Base-by-base conservation (phyloP, 2,797 vertebrate genomes). In the Sebastes diaconus region DNA sequence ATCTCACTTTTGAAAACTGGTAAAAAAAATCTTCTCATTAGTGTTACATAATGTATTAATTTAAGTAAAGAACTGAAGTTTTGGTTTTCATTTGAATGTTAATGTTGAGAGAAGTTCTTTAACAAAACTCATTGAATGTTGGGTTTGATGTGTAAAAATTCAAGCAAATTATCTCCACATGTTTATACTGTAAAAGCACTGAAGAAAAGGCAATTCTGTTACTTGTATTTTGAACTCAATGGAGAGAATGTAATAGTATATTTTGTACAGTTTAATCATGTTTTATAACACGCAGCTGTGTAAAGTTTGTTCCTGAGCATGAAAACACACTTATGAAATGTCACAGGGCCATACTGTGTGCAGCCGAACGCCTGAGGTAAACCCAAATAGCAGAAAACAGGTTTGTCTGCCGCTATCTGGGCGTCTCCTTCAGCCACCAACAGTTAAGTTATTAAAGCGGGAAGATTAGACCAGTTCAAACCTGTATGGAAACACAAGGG, bases 401-500 rank as follows among this genome's bases (percentile, higher is more conserved):
- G 92, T 94, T 91, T 79, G 63, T 85, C 88, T 11, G 39, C 78
- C 32, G 27, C 27, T 68, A 24, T 70, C 50, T 73, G 82, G 89
- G 88, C n/a, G 74, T 90, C 32, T 60, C 65, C 72, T 24, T 8
- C 50, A 22, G 39, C 61, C 50, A 54, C 36, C 16, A n/a, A 64
- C n/a, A 65, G 59, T 2, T 20, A 73, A 68, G 46, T 22, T 68
- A 58, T 76, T 79, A 14, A 27, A 84, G 82, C 29, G 76, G 78
- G 84, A 93, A 88, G 54, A 76, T 64, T 6, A 29, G 65, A 81
- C 87, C 22, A 80, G 92, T 90, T 90, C 66, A 80, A 90, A 93
- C 87, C 34, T 87, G 85, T 42, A 77, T 1, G 57, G 16, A 80
- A 36, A 34, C 57, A 68, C 16, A 57, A 22, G 8, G 13, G 14